These are phyloP conservation scores for Tadarida brasiliensis DNA, from an alignment of 2,797 vertebrate genomes.

Conservation along the genomic window DNA sequence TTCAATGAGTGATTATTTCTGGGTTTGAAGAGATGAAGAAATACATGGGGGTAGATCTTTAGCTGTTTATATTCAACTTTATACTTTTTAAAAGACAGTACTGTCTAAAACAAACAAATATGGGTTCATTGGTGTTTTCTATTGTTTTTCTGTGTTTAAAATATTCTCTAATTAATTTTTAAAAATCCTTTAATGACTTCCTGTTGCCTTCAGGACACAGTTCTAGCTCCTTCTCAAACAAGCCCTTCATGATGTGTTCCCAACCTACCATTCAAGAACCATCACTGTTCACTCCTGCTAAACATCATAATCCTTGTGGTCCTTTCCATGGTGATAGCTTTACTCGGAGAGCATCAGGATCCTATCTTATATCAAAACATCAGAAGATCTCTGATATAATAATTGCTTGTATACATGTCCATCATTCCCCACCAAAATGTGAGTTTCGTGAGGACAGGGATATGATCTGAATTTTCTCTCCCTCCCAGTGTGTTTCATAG, in stretches of 20 bases:
- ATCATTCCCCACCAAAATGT: neutral
- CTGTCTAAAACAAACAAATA: neutral
- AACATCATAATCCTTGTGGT: neutral
- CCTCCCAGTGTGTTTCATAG: neutral
- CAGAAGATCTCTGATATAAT: neutral
- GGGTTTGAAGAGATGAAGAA: neutral
- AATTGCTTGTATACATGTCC: neutral
- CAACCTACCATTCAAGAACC: neutral
- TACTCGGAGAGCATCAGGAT: neutral
- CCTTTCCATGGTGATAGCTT: neutral
- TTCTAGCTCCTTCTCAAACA: neutral
- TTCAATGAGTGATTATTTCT: neutral
- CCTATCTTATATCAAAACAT: neutral
- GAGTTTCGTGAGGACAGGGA: neutral
- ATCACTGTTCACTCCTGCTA: neutral
- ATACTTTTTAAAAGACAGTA: neutral
- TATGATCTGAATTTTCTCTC: neutral
- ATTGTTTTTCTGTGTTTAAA: neutral
- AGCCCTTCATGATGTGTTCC: neutral
- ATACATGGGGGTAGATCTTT: neutral
- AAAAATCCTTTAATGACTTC: neutral
- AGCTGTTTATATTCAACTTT: neutral
- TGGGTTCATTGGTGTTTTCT: neutral
- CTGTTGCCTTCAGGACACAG: neutral
- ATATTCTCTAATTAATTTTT: neutral